Percentiles rank a stretch among this genome's conserved stretches.
These are phyloP conservation scores for Proteles cristata DNA, from an alignment of 2,113 vertebrate genomes.

Conservation along the genomic window DNA sequence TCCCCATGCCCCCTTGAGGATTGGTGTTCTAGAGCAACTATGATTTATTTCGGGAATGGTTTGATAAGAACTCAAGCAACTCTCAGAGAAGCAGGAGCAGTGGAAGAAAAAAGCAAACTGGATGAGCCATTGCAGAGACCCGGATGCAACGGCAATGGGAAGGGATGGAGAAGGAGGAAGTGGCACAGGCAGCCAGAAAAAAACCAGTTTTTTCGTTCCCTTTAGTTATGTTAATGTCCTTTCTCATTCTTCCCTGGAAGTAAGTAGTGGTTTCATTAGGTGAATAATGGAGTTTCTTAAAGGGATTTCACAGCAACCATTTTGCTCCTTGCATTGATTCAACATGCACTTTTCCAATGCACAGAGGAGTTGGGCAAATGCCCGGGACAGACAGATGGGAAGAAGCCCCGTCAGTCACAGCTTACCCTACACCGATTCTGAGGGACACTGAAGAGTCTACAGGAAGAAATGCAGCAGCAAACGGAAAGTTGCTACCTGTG, in stretches of 20 bases:
- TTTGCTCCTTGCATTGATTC: constrained; percentile 68
- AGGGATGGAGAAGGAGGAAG: neutral
- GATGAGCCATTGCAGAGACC: neutral
- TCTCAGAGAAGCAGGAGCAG: neutral
- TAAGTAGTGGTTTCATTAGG: neutral
- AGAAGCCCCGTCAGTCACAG: constrained; percentile 81
- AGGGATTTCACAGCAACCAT: constrained; percentile 76
- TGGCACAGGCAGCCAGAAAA: neutral
- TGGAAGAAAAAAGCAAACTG: neutral
- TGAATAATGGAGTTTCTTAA: constrained; percentile 58
- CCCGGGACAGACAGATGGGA: constrained; percentile 79
- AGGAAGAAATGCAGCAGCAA: constrained; percentile 60
- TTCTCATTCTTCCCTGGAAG: constrained; percentile 8
- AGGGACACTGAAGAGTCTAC: constrained; percentile 70
- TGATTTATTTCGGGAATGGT: neutral
- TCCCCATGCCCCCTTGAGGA: neutral
- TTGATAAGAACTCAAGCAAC: constrained; percentile 32
- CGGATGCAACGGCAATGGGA: neutral
- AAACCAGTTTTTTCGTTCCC: neutral
- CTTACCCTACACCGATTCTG: constrained; percentile 77
- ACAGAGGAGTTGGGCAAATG: constrained; percentile 76
- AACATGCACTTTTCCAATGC: constrained; percentile 67
- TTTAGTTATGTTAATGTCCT: neutral
- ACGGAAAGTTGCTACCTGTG: constrained; percentile 71
- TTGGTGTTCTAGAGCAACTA: neutral